Evolutionary conservation across 1,140 invertebrate species (phyloP), one percentile per base, ranked within the genome.

Genomic region (Trachymyrmex septentrionalis): DNA sequence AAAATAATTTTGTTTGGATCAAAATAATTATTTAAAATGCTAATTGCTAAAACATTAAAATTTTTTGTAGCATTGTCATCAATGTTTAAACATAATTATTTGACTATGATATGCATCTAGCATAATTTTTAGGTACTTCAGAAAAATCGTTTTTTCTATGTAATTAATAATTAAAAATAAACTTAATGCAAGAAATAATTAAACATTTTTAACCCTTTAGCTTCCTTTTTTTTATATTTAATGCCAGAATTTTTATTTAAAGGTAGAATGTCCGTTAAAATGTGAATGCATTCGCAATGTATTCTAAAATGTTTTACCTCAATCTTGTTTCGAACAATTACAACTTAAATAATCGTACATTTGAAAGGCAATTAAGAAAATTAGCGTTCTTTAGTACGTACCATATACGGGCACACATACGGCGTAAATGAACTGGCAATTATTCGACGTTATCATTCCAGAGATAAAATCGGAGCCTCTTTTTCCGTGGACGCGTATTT

Each of bases 381-480:
- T 30, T n/a, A 66, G 19, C 19, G 3, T 55, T 50, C 27, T 78
- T 50, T 24, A 14, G 16, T 9, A 10, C 24, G 0, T 14, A 10
- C 30, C 59, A 5, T 50, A 78, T 19, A 19, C n/a, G 34, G 59
- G 12, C 34, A 64, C 19, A 6, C 7, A 16, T 10, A 21, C 10
- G n/a, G 14, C 24, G 27, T 3, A 19, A 34, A 21, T 81, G 14
- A 38, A 24, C 38, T 10, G 78, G 34, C 21, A 81, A 44, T 81
- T 57, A 57, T n/a, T 57, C 5, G 16, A 72, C 16, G 76, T 53
- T 80, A 67, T 80, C 59, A 66, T 81, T 27, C 44, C 57, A 34
- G 48, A 53, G 30, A 73, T 61, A 75, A 73, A 61, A 63, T 48
- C 44, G 21, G 24, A 72, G 3, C 7, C 34, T 73, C 38, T 21